Conservation (phyloP, 2,113 vertebrate species). For the Serinus canaria region DNA sequence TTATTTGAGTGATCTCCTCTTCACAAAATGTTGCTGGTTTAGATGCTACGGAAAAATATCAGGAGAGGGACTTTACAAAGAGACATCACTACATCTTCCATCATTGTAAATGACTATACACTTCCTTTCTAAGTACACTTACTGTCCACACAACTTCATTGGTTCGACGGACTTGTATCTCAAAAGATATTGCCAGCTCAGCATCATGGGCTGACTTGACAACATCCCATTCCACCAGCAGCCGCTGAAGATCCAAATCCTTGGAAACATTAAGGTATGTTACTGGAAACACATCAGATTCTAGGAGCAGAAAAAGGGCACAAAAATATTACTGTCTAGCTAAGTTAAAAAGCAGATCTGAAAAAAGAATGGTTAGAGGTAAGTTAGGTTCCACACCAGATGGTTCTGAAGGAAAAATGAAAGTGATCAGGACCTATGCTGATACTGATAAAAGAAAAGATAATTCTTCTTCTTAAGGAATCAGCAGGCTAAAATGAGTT, state of each 20-base stretch:
- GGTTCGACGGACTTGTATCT: slow-evolving; percentile 66
- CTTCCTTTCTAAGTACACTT: slow-evolving; percentile 13
- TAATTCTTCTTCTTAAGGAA: not conserved
- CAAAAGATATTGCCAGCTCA: slow-evolving; percentile 63
- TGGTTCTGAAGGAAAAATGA: not conserved
- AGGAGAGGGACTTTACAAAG: not conserved
- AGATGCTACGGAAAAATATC: not conserved
- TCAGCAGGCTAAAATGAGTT: not conserved
- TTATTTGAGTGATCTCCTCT: not conserved
- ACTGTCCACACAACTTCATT: slow-evolving; percentile 51
- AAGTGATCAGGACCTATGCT: not conserved
- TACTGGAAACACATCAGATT: not conserved
- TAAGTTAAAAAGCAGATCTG: not conserved
- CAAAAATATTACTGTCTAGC: not conserved
- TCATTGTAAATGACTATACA: not conserved
- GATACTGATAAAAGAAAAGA: not conserved
- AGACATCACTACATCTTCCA: not conserved
- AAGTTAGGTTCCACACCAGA: not conserved
- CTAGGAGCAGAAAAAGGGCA: slow-evolving; percentile 42
- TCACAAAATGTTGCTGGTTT: not conserved
- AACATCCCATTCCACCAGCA: slow-evolving; percentile 71
- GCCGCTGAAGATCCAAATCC: slow-evolving; percentile 6
- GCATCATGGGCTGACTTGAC: not conserved
- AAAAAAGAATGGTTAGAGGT: not conserved
- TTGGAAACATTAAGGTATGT: slow-evolving; percentile 8